A percentile compares a stretch with the other conserved stretches of the same genome.
phyloP scores from a whole-genome alignment of 2,113 vertebrate genomes.

The Stigmatopora nigra region DNA sequence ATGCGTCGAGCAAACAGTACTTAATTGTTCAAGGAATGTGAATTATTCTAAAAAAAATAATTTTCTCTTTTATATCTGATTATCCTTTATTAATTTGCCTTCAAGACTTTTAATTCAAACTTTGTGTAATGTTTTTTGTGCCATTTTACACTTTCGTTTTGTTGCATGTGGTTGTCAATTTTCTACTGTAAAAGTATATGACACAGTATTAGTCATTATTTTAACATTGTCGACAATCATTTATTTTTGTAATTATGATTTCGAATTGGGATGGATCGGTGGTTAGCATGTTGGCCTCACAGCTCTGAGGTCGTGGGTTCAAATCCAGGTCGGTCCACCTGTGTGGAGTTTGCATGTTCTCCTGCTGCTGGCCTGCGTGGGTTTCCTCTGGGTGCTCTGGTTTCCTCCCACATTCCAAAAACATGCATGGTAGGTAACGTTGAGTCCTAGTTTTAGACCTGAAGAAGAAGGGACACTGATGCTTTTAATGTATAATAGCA shows the following conservation, averaged over 20 bases:
- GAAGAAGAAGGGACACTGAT: background rate
- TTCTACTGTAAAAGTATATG: background rate
- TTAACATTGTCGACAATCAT: background rate
- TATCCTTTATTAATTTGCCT: background rate
- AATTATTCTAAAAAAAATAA: background rate
- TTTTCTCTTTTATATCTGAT: background rate
- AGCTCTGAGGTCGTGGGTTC: too few species aligned
- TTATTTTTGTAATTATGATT: background rate
- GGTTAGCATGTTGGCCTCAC: too few species aligned
- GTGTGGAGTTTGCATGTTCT: too few species aligned
- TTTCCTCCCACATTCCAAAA: too few species aligned
- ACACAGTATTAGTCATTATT: background rate
- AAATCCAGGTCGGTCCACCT: too few species aligned
- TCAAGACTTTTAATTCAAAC: background rate
- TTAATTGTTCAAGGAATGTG: background rate
- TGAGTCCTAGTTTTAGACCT: background rate
- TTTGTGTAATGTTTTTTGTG: background rate
- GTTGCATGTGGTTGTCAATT: background rate
- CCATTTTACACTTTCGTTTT: background rate
- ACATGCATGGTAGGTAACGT: too few species aligned
- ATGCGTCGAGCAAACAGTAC: constrained; percentile 5
- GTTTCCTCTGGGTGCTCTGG: too few species aligned
- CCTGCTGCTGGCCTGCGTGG: too few species aligned
- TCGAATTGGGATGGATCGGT: background rate
- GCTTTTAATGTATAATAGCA: too few species aligned